Percentiles rank a stretch among this genome's conserved stretches.
Conservation (phyloP, 1,140 invertebrate genomes). For the Maniola jurtina region DNA sequence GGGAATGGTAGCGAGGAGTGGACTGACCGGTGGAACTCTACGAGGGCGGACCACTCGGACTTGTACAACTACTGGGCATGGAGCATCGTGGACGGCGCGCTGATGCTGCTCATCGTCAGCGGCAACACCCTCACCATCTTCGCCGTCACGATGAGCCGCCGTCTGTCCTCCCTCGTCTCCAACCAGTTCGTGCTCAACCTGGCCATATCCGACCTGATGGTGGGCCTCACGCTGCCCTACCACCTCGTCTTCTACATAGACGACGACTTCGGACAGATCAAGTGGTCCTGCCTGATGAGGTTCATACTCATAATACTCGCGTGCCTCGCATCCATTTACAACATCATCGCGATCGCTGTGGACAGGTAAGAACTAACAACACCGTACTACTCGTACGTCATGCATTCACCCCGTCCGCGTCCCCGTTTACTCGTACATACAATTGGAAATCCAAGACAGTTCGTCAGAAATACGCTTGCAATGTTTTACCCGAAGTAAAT, state of each 20-base stretch:
- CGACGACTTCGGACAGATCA: conserved; percentile 77
- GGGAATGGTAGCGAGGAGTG: conserved; percentile 56
- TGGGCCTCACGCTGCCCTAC: conserved; percentile 86
- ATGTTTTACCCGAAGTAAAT: background rate
- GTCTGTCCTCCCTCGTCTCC: conserved; percentile 82
- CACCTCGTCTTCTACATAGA: conserved; percentile 85
- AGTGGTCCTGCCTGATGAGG: conserved; percentile 82
- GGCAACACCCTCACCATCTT: conserved; percentile 87
- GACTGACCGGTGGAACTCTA: conserved; percentile 45
- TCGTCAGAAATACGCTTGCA: background rate
- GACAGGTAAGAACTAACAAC: conserved; percentile 80
- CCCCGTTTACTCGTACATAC: too few species aligned
- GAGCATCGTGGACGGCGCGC: conserved; percentile 81
- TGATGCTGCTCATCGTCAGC: conserved; percentile 82
- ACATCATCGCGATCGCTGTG: conserved; percentile 89
- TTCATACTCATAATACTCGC: conserved; percentile 86
- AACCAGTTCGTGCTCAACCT: conserved; percentile 87
- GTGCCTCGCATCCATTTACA: conserved; percentile 88
- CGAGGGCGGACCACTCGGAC: conserved; percentile 43
- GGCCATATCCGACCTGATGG: conserved; percentile 86
- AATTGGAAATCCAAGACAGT: too few species aligned
- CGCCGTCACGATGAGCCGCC: conserved; percentile 83
- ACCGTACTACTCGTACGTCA: too few species aligned
- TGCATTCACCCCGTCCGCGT: too few species aligned
- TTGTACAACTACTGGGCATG: conserved; percentile 79